Percentiles rank a stretch among this genome's conserved stretches.
Conservation (phyloP, 2,888 invertebrate species). For the Machimus rusticus region DNA sequence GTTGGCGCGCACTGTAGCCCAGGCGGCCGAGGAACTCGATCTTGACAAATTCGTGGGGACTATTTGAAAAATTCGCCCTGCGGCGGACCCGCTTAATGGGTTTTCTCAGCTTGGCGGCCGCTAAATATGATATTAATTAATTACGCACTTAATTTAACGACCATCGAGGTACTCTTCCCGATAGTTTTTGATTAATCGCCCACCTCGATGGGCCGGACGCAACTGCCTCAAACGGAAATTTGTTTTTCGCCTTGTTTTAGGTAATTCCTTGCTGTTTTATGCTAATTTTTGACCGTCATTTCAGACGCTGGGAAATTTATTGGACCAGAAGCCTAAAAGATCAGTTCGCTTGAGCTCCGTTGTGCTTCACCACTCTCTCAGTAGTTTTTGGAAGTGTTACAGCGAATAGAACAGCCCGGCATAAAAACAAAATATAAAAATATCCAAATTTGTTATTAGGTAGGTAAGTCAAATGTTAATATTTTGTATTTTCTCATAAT, state of each 20-base stretch:
- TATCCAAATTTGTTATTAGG: no score
- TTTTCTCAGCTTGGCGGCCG: constrained; percentile 64
- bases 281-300: background rate
- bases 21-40: constrained; percentile 51
- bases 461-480: background rate
- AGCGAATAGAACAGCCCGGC: background rate
- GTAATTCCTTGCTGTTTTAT: background rate
- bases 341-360: background rate
- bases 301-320: background rate
- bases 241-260: background rate
- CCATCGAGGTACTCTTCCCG: constrained; percentile 50
- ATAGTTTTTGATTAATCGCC: constrained; percentile 37
- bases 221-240: background rate
- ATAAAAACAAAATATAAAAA: no score
- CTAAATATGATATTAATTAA: constrained; percentile 64
- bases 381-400: background rate
- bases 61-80: constrained; percentile 49
- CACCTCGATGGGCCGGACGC: background rate
- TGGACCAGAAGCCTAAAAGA: background rate
- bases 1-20: constrained; percentile 41
- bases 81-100: constrained; percentile 57
- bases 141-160: constrained; percentile 64
- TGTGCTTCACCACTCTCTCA: background rate
- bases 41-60: constrained; percentile 53
- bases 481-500: no score